Percentiles rank a stretch among this genome's conserved stretches.
Conservation (phyloP, 2,888 invertebrate genomes). For the Adelognathus sp. region DNA sequence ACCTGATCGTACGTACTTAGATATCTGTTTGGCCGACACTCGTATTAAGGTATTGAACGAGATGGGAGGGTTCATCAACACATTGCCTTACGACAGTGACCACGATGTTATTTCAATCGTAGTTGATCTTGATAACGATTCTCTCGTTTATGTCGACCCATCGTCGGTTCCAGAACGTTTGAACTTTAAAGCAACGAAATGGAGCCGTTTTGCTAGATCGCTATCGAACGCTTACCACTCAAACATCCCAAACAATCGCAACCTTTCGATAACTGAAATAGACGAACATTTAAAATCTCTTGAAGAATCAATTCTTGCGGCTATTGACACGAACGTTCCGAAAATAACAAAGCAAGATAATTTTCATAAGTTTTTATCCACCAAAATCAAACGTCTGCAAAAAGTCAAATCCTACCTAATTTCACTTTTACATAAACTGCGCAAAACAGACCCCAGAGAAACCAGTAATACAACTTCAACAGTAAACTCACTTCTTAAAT, state of each 20-base stretch:
- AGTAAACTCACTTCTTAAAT: background rate
- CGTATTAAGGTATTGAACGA: background rate
- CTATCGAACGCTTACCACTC: too few species aligned
- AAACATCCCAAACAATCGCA: background rate
- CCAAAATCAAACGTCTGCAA: slow-evolving; percentile 13
- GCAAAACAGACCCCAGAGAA: background rate
- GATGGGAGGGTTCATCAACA: background rate
- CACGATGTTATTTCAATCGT: background rate
- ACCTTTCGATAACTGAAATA: background rate
- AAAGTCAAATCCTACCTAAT: slow-evolving; percentile 8
- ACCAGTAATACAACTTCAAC: background rate
- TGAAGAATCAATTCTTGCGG: background rate
- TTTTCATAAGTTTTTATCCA: background rate
- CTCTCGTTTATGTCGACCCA: background rate
- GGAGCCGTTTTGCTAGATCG: background rate
- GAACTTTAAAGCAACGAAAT: slow-evolving; percentile 12
- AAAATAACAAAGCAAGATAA: background rate
- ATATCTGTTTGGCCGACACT: background rate
- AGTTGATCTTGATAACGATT: background rate
- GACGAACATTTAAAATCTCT: background rate
- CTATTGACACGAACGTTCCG: background rate
- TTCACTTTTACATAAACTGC: background rate
- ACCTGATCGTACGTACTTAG: slow-evolving; percentile 12
- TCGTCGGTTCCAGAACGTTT: background rate
- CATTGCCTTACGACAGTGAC: slow-evolving; percentile 21